Evolutionary conservation across 2,888 invertebrate genomes (phyloP).

Genomic region (Byasa hedistus): DNA sequence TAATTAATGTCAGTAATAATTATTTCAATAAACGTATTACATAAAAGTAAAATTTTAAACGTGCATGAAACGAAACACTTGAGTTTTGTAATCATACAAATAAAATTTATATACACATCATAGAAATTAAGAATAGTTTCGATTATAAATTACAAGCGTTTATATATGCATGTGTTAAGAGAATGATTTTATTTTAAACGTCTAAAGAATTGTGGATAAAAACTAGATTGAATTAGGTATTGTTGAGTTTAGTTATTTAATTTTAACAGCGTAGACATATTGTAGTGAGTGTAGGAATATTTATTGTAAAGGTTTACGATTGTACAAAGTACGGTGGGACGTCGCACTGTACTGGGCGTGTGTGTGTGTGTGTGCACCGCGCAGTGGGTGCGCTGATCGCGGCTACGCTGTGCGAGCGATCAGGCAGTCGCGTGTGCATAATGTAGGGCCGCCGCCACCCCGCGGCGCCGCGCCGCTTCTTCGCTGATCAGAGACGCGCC

Average conservation of each 20-base stretch:
- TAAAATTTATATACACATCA: too few species aligned
- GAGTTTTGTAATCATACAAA: too few species aligned
- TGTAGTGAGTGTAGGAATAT: background rate
- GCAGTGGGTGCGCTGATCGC: slow-evolving; percentile 8
- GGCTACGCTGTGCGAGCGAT: slow-evolving; percentile 20
- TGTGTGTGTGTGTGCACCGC: too few species aligned
- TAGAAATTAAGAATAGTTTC: background rate
- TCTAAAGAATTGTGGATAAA: background rate
- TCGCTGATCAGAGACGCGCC: slow-evolving; percentile 66
- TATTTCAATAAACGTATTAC: too few species aligned
- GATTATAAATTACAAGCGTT: background rate
- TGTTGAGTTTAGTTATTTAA: background rate
- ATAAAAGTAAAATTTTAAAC: too few species aligned
- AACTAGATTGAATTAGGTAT: background rate
- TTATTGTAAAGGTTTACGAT: background rate
- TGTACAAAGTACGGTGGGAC: background rate
- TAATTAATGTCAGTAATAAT: too few species aligned
- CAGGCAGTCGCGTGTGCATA: slow-evolving; percentile 63
- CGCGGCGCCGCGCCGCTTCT: slow-evolving; percentile 62
- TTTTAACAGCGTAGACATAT: background rate
- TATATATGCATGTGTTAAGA: background rate
- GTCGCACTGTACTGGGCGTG: background rate
- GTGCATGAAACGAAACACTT: too few species aligned
- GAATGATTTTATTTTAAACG: background rate
- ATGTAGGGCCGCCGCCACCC: slow-evolving; percentile 57